A percentile compares a stretch with the other conserved stretches of the same genome.
Conservation (phyloP, 2,113 vertebrate genomes). For the zebrafish (Danio rerio) region DNA sequence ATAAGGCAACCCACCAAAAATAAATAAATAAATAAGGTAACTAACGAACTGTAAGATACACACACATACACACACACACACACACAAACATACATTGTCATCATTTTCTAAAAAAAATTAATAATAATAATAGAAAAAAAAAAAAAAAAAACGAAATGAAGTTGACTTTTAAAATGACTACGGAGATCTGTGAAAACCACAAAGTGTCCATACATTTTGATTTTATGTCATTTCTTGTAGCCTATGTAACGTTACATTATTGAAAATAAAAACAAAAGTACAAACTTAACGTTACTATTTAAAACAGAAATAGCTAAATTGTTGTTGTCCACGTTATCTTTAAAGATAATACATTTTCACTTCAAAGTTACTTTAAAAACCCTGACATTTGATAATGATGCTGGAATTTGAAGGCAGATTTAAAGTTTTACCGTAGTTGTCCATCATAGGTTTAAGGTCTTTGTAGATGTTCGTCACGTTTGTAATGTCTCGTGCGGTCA, state of each 20-base stretch:
- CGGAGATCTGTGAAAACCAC: neutral
- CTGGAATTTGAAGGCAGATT: neutral
- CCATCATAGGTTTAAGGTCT: constrained; percentile 95
- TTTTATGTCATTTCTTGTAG: neutral
- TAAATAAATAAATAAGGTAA: no score
- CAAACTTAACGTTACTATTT: neutral
- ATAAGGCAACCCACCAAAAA: no score
- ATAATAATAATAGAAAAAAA: no score
- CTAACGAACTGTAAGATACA: no score
- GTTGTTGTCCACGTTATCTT: neutral
- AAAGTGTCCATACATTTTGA: neutral
- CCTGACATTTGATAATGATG: neutral
- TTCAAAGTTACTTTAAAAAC: no score
- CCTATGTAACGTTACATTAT: neutral
- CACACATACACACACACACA: no score
- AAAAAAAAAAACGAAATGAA: no score
- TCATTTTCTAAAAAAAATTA: no score
- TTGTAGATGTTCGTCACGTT: constrained; percentile 92
- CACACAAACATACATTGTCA: no score
- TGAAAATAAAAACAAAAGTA: neutral
- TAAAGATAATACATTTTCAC: neutral
- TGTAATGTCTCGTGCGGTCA: constrained; percentile 90
- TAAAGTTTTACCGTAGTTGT: constrained; percentile 84
- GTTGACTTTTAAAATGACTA: no score
- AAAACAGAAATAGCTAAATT: neutral